A percentile compares a stretch with the other conserved stretches of the same genome.
These are phyloP conservation scores for Onthophagus taurus DNA, from an alignment of 1,140 invertebrate genomes.

Conservation along the genomic window DNA sequence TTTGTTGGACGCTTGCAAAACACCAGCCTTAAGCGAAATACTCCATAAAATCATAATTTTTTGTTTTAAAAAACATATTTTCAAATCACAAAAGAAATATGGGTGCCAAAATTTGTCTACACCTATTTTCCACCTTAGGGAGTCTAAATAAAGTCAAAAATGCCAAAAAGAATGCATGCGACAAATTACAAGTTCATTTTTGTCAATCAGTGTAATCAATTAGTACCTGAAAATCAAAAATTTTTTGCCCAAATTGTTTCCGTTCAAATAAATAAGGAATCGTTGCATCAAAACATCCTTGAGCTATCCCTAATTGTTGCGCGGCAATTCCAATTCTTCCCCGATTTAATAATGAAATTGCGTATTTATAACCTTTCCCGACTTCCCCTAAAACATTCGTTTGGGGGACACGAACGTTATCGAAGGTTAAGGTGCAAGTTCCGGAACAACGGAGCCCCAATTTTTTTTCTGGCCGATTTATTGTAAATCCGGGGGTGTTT, in stretches of 20 bases:
- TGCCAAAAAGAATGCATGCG: too few species aligned
- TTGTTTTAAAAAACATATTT: too few species aligned
- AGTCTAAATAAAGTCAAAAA: too few species aligned
- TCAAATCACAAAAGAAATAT: too few species aligned
- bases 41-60: too few species aligned
- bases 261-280: slow-evolving; percentile 87
- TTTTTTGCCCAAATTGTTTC: slow-evolving; percentile 83
- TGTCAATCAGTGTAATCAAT: too few species aligned
- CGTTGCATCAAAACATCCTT: slow-evolving; percentile 86
- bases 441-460: slow-evolving; percentile 80
- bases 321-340: slow-evolving; percentile 91
- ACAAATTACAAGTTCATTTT: too few species aligned
- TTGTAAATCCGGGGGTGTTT: slow-evolving; percentile 75
- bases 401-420: slow-evolving; percentile 82
- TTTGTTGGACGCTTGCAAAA: too few species aligned
- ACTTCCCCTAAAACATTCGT: slow-evolving; percentile 72
- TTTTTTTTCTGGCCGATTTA: slow-evolving; percentile 92
- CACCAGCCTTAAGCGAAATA: too few species aligned
- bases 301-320: slow-evolving; percentile 90
- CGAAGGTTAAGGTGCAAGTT: slow-evolving; percentile 87
- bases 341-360: slow-evolving; percentile 89
- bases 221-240: slow-evolving; percentile 82
- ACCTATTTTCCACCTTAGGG: too few species aligned
- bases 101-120: too few species aligned
- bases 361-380: slow-evolving; percentile 91